Base-by-base conservation (phyloP, 2,888 invertebrate species). In the Lasioglossum vierecki region DNA sequence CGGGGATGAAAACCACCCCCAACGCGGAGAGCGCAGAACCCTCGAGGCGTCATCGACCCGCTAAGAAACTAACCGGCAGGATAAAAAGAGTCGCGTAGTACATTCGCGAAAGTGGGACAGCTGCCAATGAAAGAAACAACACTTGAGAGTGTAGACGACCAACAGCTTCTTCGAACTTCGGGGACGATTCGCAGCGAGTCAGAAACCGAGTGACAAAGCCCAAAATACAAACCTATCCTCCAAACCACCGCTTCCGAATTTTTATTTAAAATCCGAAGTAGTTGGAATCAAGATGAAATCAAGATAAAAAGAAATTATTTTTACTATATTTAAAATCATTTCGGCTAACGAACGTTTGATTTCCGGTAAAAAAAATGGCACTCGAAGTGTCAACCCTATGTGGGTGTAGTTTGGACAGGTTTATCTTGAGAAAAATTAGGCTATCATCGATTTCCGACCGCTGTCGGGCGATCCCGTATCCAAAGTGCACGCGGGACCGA, bases 51-150 rank as follows among this genome's bases (percentile, higher is more conserved):
- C 79, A 73, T 60, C 84, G 84, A 81, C 68, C 77, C 79, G 75
- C 70, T 49, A 60, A 77, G 84, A 88, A 77, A 82, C 75, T 81
- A 78, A 74, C 76, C 70, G 85, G 76, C 72, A n/a, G 80, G 83
- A 39, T 76, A 60, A 53, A 18, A 68, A 49, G 22, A 18, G 15
- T 71, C 74, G 53, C 72, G 79, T 72, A 83, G 73, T 86, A 83
- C 87, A 80, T 79, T 83, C 76, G 82, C 66, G 66, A 71, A 88
- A 85, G 76, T 83, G 83, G 76, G 76, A 88, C 85, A 91, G 91
- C 90, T 91, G 91, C 91, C 91, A 86, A 90, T 89, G 82, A 84
- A 84, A 72, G 46, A 84, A 86, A 82, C 82, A 83, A 89, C 91
- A 75, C 80, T 79, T 78, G 22, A 76, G 84, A 85, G 76, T 41